A percentile compares a stretch with the other conserved stretches of the same genome.
Conservation (phyloP, 2,113 vertebrate species). For the Tapirus terrestris region DNA sequence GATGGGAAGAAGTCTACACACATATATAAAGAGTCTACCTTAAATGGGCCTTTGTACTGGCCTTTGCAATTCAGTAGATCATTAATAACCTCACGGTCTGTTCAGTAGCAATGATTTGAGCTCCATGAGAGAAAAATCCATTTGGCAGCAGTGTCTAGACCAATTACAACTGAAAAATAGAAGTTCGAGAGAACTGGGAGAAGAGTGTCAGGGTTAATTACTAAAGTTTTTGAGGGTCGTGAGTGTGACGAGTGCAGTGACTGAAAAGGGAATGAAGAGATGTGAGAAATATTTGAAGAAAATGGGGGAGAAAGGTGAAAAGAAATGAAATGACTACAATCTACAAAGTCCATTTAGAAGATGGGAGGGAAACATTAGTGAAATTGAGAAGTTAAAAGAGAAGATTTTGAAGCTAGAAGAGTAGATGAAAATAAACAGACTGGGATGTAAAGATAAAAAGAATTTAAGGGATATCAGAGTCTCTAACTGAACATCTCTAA, state of each 20-base stretch:
- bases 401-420: background rate
- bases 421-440: background rate
- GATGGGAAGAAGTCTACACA: background rate
- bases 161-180: background rate
- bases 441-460: background rate
- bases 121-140: background rate
- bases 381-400: background rate
- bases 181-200: background rate
- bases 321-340: background rate
- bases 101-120: background rate
- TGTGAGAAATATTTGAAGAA: background rate
- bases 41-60: background rate
- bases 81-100: background rate
- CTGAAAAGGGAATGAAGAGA: background rate
- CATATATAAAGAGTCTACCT: background rate
- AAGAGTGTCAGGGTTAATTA: background rate
- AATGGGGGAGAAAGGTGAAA: background rate
- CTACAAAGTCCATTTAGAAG: background rate
- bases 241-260: background rate
- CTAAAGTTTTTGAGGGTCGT: background rate
- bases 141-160: background rate
- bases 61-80: background rate
- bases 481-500: background rate
- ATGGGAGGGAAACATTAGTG: rapidly evolving
- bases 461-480: background rate